phyloP scores from a whole-genome alignment of 2,113 vertebrate genomes.

The Hassar affinis region DNA sequence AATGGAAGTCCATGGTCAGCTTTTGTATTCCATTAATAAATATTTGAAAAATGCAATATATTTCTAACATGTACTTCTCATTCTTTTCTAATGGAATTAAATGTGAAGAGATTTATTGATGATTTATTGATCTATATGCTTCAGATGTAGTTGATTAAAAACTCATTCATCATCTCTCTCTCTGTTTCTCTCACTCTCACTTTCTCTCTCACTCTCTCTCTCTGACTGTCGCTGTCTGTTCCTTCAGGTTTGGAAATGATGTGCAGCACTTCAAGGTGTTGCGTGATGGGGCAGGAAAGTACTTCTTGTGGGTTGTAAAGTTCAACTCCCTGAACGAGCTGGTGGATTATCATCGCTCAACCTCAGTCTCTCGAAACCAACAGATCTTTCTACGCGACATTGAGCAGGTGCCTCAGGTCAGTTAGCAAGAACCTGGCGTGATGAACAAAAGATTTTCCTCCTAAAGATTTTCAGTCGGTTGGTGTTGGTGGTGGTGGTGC shows the following conservation, averaged over 20 bases:
- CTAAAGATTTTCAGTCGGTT: no score
- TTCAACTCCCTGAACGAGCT: constrained; percentile 98
- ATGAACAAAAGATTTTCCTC: no score
- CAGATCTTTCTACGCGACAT: constrained; percentile 98
- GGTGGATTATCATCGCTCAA: constrained; percentile 97
- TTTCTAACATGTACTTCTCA: no score
- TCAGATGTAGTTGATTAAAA: not conserved
- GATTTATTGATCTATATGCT: not conserved
- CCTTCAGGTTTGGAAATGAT: constrained; percentile 90
- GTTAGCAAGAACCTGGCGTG: constrained; percentile 21
- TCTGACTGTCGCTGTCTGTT: not conserved
- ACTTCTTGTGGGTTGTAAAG: constrained; percentile 99
- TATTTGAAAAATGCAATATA: not conserved
- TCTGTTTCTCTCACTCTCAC: not conserved
- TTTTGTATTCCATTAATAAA: not conserved
- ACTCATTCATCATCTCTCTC: no score
- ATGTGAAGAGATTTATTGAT: not conserved
- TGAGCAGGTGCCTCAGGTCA: constrained; percentile 96
- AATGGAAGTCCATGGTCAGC: not conserved
- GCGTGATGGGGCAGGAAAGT: constrained; percentile 95
- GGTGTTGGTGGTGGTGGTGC: no score
- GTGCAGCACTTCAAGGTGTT: constrained; percentile 99
- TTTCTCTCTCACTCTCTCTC: not conserved
- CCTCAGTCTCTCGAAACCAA: constrained; percentile 97
- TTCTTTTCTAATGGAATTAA: not conserved